Percentiles rank a stretch among this genome's conserved stretches.
Evolutionary conservation across 2,797 vertebrate genomes (phyloP).

Genomic region (Enteromius afrohamiltoni): DNA sequence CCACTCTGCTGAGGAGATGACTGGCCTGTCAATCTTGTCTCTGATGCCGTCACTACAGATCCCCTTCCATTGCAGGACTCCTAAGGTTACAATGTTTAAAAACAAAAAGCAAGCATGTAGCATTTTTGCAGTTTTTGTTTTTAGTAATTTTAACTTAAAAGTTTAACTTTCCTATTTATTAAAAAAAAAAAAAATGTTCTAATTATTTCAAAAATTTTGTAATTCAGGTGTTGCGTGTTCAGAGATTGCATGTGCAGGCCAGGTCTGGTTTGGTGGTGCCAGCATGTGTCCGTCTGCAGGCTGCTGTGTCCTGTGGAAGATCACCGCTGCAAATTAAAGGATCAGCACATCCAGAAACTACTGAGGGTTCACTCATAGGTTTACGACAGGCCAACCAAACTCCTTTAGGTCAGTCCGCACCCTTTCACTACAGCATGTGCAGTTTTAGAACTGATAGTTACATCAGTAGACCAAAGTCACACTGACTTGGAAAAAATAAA

Average conservation of each 20-base stretch:
- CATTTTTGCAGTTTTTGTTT: no score
- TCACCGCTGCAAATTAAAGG: constrained; percentile 50
- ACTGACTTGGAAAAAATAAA: background rate
- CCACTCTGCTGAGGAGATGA: constrained; percentile 76
- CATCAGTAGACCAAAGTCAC: background rate
- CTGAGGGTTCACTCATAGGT: background rate
- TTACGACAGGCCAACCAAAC: background rate
- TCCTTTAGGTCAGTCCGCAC: constrained; percentile 29
- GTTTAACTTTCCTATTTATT: no score
- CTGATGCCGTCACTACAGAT: constrained; percentile 89
- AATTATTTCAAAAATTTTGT: background rate
- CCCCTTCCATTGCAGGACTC: constrained; percentile 79
- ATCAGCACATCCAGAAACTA: constrained; percentile 30
- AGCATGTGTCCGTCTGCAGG: constrained; percentile 85
- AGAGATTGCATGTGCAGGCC: constrained; percentile 80
- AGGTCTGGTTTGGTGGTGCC: constrained; percentile 80
- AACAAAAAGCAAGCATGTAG: background rate
- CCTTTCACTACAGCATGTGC: background rate
- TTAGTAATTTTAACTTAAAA: no score
- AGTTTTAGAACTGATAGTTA: background rate
- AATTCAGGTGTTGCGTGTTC: constrained; percentile 82
- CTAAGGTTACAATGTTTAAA: constrained; percentile 77
- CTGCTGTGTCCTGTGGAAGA: constrained; percentile 64
- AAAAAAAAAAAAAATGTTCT: no score
- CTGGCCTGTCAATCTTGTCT: constrained; percentile 78